Evolutionary conservation across 1,140 invertebrate species (phyloP), one percentile per base, ranked within the genome.

Genomic region (Pogonus chalceus): DNA sequence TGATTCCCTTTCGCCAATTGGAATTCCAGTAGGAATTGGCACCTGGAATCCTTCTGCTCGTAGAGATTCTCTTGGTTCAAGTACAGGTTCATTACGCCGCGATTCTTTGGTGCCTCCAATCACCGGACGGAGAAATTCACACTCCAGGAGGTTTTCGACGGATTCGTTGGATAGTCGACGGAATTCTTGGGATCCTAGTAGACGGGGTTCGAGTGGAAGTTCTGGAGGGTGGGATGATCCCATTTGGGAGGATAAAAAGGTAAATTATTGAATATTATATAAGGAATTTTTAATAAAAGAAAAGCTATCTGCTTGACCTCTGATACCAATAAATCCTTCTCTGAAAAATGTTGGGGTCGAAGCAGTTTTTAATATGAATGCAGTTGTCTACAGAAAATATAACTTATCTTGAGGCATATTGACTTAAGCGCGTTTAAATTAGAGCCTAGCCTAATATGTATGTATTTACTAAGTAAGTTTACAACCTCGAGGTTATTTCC

Each of bases 121-220:
- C 52, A 60, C 20, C 31, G 53, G 22, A 37, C 57, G 58, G 46
- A 55, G 63, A 23, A 63, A 58, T 54, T 59, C 59, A 1, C 58
- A 56, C 71, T 35, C 37, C 37, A 69, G 78, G 58, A 75, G 79
- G 56, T 83, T 81, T 39, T 87, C 85, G 0, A 80, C 80, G 2
- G 84, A 87, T 66, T 87, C 84, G 0, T 64, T 86, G 61, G 83
- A 85, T 66, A 78, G 78, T 46, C 79, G 81, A 69, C 76, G 83
- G 53, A 78, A 79, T 59, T 80, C 79, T 9, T 86, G 82, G 82
- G 84, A 87, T 60, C 72, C 78, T 3, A 78, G 75, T 22, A 70
- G 82, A 23, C 68, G 80, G 54, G 77, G 78, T 10, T 82, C 79
- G 20, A 75, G 76, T 0, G 74, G 74, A 2, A 77, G 76, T 9